phyloP scores from a whole-genome alignment of 2,797 vertebrate genomes.

The Acipenser transmontanus region DNA sequence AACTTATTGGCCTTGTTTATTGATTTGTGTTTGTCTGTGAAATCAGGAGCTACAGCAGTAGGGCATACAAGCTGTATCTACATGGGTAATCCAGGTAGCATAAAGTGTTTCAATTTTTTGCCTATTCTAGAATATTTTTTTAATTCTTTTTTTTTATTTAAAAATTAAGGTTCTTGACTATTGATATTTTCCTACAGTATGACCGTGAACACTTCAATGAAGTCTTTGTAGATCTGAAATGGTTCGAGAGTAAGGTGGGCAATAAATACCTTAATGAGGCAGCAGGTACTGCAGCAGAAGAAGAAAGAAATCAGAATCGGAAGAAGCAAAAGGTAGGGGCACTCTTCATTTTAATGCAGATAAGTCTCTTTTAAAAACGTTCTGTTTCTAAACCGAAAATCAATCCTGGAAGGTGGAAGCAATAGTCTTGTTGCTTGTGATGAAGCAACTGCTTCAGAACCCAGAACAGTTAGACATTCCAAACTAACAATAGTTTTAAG shows the following conservation, averaged over 20 bases:
- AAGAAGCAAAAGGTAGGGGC: slow-evolving; percentile 62
- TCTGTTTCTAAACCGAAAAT: too few relatives aligned
- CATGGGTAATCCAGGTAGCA: too few relatives aligned
- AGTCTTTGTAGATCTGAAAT: slow-evolving; percentile 94
- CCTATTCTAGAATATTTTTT: too few relatives aligned
- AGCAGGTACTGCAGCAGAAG: slow-evolving; percentile 84
- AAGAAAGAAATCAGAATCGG: slow-evolving; percentile 56
- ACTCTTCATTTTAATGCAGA: background rate
- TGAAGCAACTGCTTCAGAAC: too few relatives aligned
- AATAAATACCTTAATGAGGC: slow-evolving; percentile 97
- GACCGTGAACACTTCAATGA: slow-evolving; percentile 94
- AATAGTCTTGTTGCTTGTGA: too few relatives aligned
- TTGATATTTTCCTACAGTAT: slow-evolving; percentile 61
- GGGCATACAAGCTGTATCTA: too few relatives aligned
- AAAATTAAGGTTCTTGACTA: background rate
- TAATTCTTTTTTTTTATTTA: background rate
- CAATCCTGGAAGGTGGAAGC: too few relatives aligned
- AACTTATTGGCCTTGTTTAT: slow-evolving; percentile 34
- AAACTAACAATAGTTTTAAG: too few relatives aligned
- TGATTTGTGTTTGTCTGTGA: slow-evolving; percentile 14
- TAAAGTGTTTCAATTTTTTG: too few relatives aligned
- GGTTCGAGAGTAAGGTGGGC: slow-evolving; percentile 98
- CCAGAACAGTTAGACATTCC: too few relatives aligned
- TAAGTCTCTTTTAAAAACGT: background rate
- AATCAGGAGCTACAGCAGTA: background rate